Base-by-base conservation (phyloP, 2,888 invertebrate genomes). In the Papilio protenor region DNA sequence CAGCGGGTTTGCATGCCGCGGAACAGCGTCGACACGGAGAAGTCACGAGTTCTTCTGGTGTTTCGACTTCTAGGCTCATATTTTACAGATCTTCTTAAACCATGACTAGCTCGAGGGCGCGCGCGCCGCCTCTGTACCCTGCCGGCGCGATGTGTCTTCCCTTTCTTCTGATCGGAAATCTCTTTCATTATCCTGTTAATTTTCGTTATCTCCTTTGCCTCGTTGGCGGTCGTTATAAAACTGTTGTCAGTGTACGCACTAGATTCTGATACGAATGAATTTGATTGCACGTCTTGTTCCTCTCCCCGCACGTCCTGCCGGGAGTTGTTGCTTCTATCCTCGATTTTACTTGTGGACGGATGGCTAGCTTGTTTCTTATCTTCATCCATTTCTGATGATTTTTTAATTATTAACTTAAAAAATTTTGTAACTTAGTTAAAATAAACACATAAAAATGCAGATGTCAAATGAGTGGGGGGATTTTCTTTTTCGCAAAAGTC, bases 281-380 rank as follows among this genome's bases (percentile, higher is more conserved):
- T 83, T 1, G 69, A 82, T 4, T 61, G 80, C 3, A 83, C 83
- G 2, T 85, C 85, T 2, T 79, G 79, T 27, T 82, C 82, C 1
- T 81, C 83, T 1, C 82, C 81, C 52, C 79, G 70, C 66, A 75
- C 79, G 16, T 80, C 81, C 45, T 82, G 81, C 1, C 85, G 82
- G 18, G 85, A 83, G 33, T 81, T 82, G 47, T 81, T 77, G 75
- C 82, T 80, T 73, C 81, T 80, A 78, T 79, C 84, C 59, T 86
- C 84, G 75, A 88, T 87, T 79, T 87, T 88, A 83, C 89, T 89
- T 52, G 88, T 85, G 33, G 87, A 85, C 23, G 90, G 83, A 14
- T 85, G 80, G 11, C 83, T 81, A 12, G 84, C 83, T 16, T 84
- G 87, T 47, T 87, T 87, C 45, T 85, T 83, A 23, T 88, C 87